Evolutionary conservation across 2,888 invertebrate genomes (phyloP), one percentile per base, ranked within the genome.

Genomic region (Plebejus anna): DNA sequence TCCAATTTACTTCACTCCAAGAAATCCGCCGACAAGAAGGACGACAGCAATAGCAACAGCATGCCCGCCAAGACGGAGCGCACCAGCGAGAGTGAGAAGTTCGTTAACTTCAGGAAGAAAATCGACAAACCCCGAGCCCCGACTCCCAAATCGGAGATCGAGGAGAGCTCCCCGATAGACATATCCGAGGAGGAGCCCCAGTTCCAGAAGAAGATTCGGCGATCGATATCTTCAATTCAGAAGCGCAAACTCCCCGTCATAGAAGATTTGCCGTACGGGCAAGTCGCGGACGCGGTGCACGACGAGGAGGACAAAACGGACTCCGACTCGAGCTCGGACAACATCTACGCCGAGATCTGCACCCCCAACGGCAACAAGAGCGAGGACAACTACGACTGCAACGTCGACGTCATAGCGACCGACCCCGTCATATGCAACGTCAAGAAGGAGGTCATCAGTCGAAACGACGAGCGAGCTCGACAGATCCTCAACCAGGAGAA

Each of bases 321-420:
- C 79, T 89, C 90, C 0, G 94, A 94, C 79, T 85, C 90, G 3
- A 89, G 89, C 79, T 92, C 91, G 55, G 96, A 96, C 82, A 96
- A 96, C 82, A 96, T 96, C 82, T 96, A 96, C 84, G 96, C 96
- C 75, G 96, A 96, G 87, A 96, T 96, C 78, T 96, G 96, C 80
- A 84, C 90, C 70, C 91, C 94, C 1, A 90, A 88, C 75, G 87
- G 84, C 2, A 86, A 87, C 78, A 92, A 90, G 83, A 81, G 82
- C 75, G 93, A 93, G 28, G 94, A 93, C 80, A 85, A 81, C 36
- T 94, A 93, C 75, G 93, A 94, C 75, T 90, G 85, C 77, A 92
- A 89, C 77, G 87, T 91, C 77, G 94, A 94, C 76, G 86, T 94
- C 0, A 80, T 94, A 80, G 94, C 94, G 11, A 93, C 88, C 6